phyloP scores from a whole-genome alignment of 2,113 vertebrate species.

The Herpetotheres cachinnans region DNA sequence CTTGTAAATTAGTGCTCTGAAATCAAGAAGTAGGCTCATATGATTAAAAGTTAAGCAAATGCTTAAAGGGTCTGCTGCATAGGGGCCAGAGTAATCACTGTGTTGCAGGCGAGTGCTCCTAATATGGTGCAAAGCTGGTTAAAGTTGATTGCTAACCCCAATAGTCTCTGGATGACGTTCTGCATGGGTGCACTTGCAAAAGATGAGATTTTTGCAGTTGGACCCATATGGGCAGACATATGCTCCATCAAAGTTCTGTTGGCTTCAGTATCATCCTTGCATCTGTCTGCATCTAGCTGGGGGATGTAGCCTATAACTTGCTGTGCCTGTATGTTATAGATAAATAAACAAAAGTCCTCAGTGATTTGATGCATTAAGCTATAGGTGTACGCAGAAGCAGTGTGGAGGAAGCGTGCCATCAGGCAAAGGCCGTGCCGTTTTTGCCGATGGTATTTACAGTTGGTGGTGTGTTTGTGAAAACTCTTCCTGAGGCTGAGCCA shows the following conservation, averaged over 20 bases:
- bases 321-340: not conserved
- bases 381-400: not conserved
- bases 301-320: not conserved
- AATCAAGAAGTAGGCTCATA: not conserved
- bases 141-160: not conserved
- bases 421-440: not conserved
- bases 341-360: not conserved
- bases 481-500: not conserved
- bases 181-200: not conserved
- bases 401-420: not conserved
- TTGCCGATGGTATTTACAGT: not conserved
- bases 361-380: not conserved
- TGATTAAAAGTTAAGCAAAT: not conserved
- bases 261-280: not conserved
- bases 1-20: not conserved
- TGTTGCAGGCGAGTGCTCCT: not conserved
- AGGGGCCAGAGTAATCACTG: not conserved
- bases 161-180: not conserved
- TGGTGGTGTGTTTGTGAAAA: not conserved
- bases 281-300: not conserved
- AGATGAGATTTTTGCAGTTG: not conserved
- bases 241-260: not conserved
- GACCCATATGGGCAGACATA: slow-evolving; percentile 38
- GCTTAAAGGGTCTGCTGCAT: not conserved
- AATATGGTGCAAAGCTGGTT: not conserved